phyloP scores from a whole-genome alignment of 2,888 invertebrate genomes.

The Merodon equestris region DNA sequence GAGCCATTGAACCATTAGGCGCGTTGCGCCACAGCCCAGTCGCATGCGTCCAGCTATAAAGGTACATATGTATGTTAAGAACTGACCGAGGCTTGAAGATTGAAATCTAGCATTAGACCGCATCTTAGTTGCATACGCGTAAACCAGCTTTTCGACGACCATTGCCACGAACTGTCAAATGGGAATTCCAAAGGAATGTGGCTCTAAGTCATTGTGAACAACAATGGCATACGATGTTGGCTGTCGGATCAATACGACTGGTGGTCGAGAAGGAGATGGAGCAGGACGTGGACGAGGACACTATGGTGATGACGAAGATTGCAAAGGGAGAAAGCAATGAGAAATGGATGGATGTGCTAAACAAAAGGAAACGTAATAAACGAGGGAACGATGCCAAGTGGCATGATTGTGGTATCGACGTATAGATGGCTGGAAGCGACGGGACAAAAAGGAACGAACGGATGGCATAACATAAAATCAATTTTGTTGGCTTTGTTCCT shows the following conservation, averaged over 20 bases:
- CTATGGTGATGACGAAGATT: background rate
- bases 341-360: conserved; percentile 34
- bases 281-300: background rate
- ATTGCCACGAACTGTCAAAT: background rate
- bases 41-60: too few species aligned
- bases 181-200: conserved; percentile 4
- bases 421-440: conserved; percentile 17
- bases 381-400: conserved; percentile 57
- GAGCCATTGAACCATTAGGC: conserved; percentile 64
- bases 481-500: conserved; percentile 39
- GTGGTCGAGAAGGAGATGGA: background rate
- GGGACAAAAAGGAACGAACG: background rate
- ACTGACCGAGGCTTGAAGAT: conserved; percentile 43
- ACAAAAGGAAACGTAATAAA: conserved; percentile 41
- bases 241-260: conserved; percentile 1
- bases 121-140: conserved; percentile 13
- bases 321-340: conserved; percentile 10
- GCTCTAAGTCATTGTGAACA: background rate
- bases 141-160: conserved; percentile 39
- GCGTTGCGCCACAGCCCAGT: background rate
- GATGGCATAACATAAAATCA: conserved; percentile 43
- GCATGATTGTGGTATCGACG: conserved; percentile 19
- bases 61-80: background rate
- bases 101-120: conserved; percentile 55
- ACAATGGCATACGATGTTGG: background rate